phyloP scores from a whole-genome alignment of 2,797 vertebrate species.

The Podarcis lilfordi region DNA sequence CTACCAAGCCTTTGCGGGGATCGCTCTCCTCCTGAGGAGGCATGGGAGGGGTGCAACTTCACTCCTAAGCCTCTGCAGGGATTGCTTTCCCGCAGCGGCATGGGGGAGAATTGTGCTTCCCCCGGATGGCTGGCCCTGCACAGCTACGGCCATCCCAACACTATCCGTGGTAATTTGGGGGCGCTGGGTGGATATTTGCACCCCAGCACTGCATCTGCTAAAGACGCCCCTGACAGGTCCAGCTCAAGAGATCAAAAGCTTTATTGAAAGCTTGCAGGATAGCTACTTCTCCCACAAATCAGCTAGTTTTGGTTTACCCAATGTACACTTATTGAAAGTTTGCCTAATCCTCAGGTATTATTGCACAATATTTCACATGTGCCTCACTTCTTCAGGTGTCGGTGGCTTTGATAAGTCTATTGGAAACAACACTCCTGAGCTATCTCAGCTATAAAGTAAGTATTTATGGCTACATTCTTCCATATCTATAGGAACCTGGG shows the following conservation, averaged over 20 bases:
- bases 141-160: too few relatives aligned
- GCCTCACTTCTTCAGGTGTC: constrained; percentile 77
- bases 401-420: constrained; percentile 85
- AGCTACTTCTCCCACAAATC: background rate
- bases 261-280: constrained; percentile 24
- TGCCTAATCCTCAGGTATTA: background rate
- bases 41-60: too few relatives aligned
- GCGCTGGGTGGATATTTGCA: too few relatives aligned
- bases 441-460: constrained; percentile 89
- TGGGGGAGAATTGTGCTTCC: too few relatives aligned
- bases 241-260: background rate
- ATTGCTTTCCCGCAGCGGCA: too few relatives aligned
- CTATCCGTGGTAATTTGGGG: too few relatives aligned
- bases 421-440: constrained; percentile 84
- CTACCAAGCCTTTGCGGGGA: too few relatives aligned
- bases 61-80: too few relatives aligned
- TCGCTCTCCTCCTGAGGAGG: too few relatives aligned
- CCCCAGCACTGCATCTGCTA: too few relatives aligned
- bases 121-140: too few relatives aligned
- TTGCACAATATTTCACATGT: background rate
- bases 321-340: constrained; percentile 3
- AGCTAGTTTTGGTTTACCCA: background rate
- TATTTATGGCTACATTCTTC: constrained; percentile 24
- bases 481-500: background rate
- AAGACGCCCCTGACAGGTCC: too few relatives aligned